These are phyloP conservation scores for Ictidomys tridecemlineatus DNA, from an alignment of 2,113 vertebrate species.

Conservation along the genomic window DNA sequence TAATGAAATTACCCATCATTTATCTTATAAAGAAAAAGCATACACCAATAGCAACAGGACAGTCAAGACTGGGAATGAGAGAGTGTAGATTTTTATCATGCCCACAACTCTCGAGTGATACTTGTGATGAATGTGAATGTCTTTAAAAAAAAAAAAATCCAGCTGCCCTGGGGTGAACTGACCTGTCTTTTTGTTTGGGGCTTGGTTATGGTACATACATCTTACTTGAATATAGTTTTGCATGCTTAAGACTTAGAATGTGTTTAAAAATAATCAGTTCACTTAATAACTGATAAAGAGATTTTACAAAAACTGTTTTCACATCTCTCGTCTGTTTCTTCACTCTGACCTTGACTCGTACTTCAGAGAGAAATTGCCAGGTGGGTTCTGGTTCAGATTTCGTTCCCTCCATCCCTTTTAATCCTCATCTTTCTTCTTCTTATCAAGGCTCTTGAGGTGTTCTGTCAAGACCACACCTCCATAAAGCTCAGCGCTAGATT, in stretches of 20 bases:
- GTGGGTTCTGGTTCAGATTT: neutral
- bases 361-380: neutral
- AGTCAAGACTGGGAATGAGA: constrained; percentile 70
- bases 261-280: constrained; percentile 47
- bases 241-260: constrained; percentile 35
- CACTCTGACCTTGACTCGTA: neutral
- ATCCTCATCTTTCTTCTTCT: constrained; percentile 38
- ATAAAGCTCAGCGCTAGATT: neutral
- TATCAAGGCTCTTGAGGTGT: neutral
- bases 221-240: constrained; percentile 42
- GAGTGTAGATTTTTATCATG: constrained; percentile 64
- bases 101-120: constrained; percentile 66
- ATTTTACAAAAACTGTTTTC: neutral
- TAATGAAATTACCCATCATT: constrained; percentile 76
- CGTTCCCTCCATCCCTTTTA: neutral
- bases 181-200: constrained; percentile 73
- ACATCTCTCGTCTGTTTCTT: neutral
- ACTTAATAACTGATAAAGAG: neutral
- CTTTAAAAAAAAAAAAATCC: constrained; percentile 31
- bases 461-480: neutral
- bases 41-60: constrained; percentile 44
- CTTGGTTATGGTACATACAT: constrained; percentile 6
- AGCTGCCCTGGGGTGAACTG: constrained; percentile 9
- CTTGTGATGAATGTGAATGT: constrained; percentile 71
- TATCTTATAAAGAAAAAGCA: constrained; percentile 73